phyloP scores from a whole-genome alignment of 2,113 vertebrate species.

The Macaca nemestrina region DNA sequence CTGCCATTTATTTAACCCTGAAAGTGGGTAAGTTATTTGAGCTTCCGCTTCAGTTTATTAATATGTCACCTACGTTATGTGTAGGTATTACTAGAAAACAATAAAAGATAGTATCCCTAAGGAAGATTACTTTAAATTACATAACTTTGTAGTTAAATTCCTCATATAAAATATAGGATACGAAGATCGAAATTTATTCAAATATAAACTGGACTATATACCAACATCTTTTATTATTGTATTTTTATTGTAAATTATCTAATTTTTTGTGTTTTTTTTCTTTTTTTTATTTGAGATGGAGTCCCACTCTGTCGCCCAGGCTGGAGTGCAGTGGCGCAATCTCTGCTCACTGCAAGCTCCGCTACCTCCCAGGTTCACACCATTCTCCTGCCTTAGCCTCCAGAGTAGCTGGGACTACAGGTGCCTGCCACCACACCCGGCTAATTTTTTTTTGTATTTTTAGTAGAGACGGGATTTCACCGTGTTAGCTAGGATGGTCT shows the following conservation, averaged over 20 bases:
- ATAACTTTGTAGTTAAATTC: constrained; percentile 3
- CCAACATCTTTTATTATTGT: not conserved
- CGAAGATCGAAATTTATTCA: not conserved
- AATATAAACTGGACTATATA: not conserved
- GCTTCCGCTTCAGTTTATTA: constrained; percentile 12
- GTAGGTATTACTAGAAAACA: not conserved
- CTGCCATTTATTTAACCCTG: not conserved
- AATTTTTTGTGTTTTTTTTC: not conserved
- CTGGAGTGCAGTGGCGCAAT: no score
- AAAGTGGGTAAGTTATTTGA: not conserved
- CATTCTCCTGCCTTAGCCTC: no score
- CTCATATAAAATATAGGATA: constrained; percentile 29
- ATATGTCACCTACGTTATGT: not conserved
- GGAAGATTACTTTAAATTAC: not conserved
- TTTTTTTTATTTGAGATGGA: no score
- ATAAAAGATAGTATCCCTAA: not conserved
- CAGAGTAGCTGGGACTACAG: no score
- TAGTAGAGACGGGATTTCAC: no score
- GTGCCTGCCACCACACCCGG: no score
- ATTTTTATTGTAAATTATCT: constrained; percentile 29
- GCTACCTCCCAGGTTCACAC: no score
- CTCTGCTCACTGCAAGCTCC: no score
- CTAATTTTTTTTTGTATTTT: no score
- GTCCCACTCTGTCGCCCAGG: no score
- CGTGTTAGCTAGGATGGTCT: no score